Evolutionary conservation across 2,888 invertebrate species (phyloP).

Genomic region (Furcula furcula): DNA sequence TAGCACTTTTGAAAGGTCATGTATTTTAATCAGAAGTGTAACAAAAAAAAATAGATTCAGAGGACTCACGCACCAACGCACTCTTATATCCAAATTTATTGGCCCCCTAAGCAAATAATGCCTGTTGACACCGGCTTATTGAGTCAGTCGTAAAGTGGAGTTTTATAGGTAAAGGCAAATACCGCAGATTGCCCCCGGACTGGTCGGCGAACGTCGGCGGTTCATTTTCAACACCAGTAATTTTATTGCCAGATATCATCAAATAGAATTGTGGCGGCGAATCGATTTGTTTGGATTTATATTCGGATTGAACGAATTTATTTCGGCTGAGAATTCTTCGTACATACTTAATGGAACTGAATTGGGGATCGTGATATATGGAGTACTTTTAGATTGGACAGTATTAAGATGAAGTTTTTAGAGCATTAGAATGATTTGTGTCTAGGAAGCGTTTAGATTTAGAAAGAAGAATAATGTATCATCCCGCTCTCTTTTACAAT

Average conservation of each 20-base stretch:
- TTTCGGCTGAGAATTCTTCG: too few species aligned
- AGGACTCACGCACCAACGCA: constrained; percentile 7
- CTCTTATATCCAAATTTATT: constrained; percentile 41
- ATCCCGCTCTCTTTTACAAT: too few species aligned
- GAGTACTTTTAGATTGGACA: too few species aligned
- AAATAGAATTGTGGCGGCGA: constrained; percentile 3
- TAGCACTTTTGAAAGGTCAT: too few species aligned
- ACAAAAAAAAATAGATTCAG: too few species aligned
- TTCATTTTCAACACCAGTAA: constrained; percentile 23
- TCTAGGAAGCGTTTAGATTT: too few species aligned
- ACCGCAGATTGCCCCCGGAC: constrained; percentile 18
- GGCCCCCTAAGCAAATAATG: constrained; percentile 57
- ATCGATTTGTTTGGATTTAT: constrained; percentile 10
- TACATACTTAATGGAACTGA: too few species aligned
- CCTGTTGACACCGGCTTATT: constrained; percentile 53
- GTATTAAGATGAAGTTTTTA: too few species aligned
- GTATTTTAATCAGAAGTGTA: too few species aligned
- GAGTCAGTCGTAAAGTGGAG: constrained; percentile 49
- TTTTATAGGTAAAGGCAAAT: constrained; percentile 38
- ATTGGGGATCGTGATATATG: too few species aligned
- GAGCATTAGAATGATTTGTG: too few species aligned
- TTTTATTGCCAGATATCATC: constrained; percentile 24
- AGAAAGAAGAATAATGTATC: too few species aligned
- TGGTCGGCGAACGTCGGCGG: constrained; percentile 4
- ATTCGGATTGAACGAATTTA: constrained; percentile 5